Evolutionary conservation across 2,797 vertebrate genomes (phyloP).

Genomic region (Manis pentadactyla): DNA sequence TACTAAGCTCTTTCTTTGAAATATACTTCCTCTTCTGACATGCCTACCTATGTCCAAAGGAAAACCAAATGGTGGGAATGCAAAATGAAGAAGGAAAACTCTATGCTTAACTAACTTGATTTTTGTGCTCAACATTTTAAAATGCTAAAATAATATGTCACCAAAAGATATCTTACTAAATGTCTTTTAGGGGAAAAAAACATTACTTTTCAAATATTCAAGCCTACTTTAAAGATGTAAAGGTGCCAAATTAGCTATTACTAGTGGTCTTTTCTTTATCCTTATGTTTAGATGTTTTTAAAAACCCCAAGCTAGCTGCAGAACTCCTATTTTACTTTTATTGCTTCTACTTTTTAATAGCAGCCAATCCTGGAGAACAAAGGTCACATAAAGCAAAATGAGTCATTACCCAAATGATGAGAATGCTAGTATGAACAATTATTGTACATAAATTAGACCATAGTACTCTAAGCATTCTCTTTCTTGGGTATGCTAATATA

Average conservation of each 20-base stretch:
- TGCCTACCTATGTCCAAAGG: background rate
- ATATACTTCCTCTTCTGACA: background rate
- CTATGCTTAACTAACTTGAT: background rate
- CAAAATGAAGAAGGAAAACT: conserved; percentile 16
- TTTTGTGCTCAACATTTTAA: conserved; percentile 26
- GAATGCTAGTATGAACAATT: conserved; percentile 84
- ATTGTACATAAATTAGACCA: conserved; percentile 83
- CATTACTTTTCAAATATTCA: conserved; percentile 46
- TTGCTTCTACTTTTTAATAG: conserved; percentile 82
- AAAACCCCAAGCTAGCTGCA: conserved; percentile 25
- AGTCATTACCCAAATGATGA: conserved; percentile 83
- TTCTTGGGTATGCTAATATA: conserved; percentile 74
- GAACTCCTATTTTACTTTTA: conserved; percentile 76
- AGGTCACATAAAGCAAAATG: conserved; percentile 85
- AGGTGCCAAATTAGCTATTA: background rate
- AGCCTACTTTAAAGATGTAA: background rate
- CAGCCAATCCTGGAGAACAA: conserved; percentile 85
- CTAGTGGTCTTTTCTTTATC: background rate
- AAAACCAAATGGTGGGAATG: background rate
- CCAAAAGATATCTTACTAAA: conserved; percentile 41
- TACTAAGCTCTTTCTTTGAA: conserved; percentile 40
- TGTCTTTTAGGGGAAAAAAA: background rate
- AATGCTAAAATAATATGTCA: conserved; percentile 5
- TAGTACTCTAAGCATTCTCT: conserved; percentile 79
- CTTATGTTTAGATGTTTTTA: conserved; percentile 27